phyloP scores from a whole-genome alignment of 1,140 invertebrate genomes.

The Drosophila biarmipes region DNA sequence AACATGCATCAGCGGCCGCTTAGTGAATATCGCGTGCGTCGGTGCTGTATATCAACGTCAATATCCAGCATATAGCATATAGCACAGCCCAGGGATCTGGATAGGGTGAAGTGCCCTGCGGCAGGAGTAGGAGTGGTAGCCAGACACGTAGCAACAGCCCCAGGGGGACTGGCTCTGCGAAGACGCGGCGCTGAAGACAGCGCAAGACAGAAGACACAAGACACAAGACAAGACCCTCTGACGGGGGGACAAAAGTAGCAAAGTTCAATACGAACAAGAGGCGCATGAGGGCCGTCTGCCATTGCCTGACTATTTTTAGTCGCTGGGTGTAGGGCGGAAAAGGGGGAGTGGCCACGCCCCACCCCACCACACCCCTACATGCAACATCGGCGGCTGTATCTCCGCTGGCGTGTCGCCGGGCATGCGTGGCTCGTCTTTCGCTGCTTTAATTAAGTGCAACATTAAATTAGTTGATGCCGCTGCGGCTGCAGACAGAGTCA shows the following conservation, averaged over 20 bases:
- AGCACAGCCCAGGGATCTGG: constrained; percentile 47
- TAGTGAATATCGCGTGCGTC: constrained; percentile 73
- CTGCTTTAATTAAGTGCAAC: constrained; percentile 80
- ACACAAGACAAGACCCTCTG: constrained; percentile 41
- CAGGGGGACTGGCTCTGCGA: constrained; percentile 39
- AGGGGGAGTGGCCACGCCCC: constrained; percentile 14
- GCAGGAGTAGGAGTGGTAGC: constrained; percentile 64
- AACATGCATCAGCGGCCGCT: constrained; percentile 51
- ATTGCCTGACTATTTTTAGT: constrained; percentile 71
- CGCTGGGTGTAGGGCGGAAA: constrained; percentile 6
- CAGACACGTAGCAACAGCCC: constrained; percentile 65
- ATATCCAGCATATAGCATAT: constrained; percentile 63
- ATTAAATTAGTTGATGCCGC: constrained; percentile 74
- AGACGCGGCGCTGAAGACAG: constrained; percentile 46
- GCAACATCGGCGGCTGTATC: constrained; percentile 29
- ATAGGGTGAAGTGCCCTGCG: constrained; percentile 72
- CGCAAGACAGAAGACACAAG: constrained; percentile 49
- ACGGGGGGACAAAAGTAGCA: constrained; percentile 68
- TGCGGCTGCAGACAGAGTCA: constrained; percentile 33
- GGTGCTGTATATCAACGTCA: constrained; percentile 81
- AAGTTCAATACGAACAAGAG: constrained; percentile 73
- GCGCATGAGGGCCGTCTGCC: constrained; percentile 53
- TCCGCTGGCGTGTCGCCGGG: constrained; percentile 53
- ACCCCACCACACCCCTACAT: constrained; percentile 34
- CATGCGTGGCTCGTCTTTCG: constrained; percentile 61